phyloP scores from a whole-genome alignment of 2,797 vertebrate genomes.

The Miichthys miiuy region DNA sequence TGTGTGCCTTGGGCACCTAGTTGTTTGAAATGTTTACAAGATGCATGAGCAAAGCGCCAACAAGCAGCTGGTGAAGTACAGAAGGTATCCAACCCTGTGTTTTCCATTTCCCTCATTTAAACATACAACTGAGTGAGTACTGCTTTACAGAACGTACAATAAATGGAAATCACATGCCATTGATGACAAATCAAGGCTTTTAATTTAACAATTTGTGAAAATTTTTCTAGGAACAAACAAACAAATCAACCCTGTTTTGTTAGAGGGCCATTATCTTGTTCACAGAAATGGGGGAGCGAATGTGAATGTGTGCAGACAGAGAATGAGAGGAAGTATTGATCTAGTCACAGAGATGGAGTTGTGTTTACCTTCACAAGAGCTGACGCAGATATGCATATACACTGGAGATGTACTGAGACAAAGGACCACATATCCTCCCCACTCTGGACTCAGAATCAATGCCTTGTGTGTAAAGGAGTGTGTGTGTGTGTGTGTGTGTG shows the following conservation, averaged over 20 bases:
- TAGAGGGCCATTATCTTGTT: slow-evolving; percentile 10
- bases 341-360: slow-evolving; percentile 50
- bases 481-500: slow-evolving; percentile 7
- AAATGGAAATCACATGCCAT: neutral
- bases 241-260: slow-evolving; percentile 19
- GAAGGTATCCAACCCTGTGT: neutral
- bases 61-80: neutral
- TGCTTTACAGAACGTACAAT: neutral
- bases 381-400: slow-evolving; percentile 55
- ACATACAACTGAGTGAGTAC: neutral
- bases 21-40: slow-evolving; percentile 26
- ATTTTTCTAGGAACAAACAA: slow-evolving; percentile 17
- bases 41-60: slow-evolving; percentile 8
- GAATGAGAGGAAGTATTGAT: slow-evolving; percentile 60
- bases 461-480: neutral
- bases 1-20: neutral
- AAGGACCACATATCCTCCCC: slow-evolving; percentile 33
- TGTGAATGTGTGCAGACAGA: slow-evolving; percentile 35
- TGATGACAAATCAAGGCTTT: slow-evolving; percentile 16
- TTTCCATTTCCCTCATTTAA: neutral
- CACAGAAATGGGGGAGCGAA: slow-evolving; percentile 20
- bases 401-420: slow-evolving; percentile 48
- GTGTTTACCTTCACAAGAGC: slow-evolving; percentile 57
- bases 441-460: slow-evolving; percentile 2
- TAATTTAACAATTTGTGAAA: neutral